Evolutionary conservation across 2,888 invertebrate genomes (phyloP), one percentile per base, ranked within the genome.

Genomic region (Oscheius onirici): DNA sequence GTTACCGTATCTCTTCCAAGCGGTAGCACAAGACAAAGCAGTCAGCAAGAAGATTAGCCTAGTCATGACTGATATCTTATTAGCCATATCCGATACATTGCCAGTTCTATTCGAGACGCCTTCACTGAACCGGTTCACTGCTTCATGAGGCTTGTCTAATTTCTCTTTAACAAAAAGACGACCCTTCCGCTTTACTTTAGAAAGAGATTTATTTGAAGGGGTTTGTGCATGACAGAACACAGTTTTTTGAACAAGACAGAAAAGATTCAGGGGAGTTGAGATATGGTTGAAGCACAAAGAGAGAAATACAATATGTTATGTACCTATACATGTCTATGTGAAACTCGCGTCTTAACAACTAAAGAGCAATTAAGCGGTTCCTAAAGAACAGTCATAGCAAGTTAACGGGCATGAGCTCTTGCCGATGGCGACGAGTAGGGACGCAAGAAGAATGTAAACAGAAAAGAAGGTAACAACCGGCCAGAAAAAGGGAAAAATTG

Each of bases 91-190:
- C 55, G 5, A 34, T 8, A 34, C 34, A n/a, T 55, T 28, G 3
- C 28, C 55, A 55, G 11, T 26, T n/a, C 34, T 34, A 34, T 34
- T 28, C n/a, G 24, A 55, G 26, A 55, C 26, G 41, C 58, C 5
- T 58, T 20, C 6, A 6, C 43, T 17, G 41, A 58, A 58, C 58
- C 58, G 58, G 58, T 58, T 58, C 26, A 55, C 11, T 17, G 55
- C 55, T 55, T 24, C 22, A 57, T 58, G 58, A 43, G 41, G 58
- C 58, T 20, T 58, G 41, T n/a, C 43, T 58, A 58, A 58, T 58
- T 58, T 41, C 2, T 41, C 43, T 17, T 58, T 58, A 15, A n/a
- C 41, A 40, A 52, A 22, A 24, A 52, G 52, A 52, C 20, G 52
- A 15, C n/a, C 20, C n/a, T 20, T 22, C 22, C 52, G 13, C 22